These are phyloP conservation scores for Drosophila recens DNA, from an alignment of 2,888 invertebrate genomes.

Conservation along the genomic window DNA sequence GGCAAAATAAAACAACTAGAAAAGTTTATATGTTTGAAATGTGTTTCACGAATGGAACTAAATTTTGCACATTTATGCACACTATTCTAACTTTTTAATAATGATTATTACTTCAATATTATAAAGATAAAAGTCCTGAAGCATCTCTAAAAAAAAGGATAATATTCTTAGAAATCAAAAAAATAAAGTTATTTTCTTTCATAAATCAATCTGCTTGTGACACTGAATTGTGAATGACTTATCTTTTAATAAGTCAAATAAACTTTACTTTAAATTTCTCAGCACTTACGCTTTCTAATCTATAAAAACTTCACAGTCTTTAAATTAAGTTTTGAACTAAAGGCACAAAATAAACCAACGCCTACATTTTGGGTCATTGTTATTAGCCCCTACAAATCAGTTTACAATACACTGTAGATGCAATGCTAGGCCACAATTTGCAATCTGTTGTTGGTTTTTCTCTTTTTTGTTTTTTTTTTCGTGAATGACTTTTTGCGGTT, in stretches of 20 bases:
- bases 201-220: neutral
- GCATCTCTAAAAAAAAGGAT: too few relatives aligned
- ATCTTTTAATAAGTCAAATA: neutral
- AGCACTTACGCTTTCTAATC: conserved; percentile 11
- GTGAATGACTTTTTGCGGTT: conserved; percentile 47
- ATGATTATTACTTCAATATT: too few relatives aligned
- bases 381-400: conserved; percentile 16
- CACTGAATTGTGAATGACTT: neutral
- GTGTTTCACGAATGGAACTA: neutral
- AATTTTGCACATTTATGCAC: neutral
- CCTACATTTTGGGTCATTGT: conserved; percentile 5
- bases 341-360: conserved; percentile 6
- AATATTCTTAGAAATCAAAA: too few relatives aligned
- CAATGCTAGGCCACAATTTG: conserved; percentile 48
- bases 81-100: too few relatives aligned
- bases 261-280: neutral
- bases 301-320: neutral
- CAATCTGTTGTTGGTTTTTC: conserved; percentile 60
- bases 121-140: too few relatives aligned
- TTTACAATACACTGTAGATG: neutral
- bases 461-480: conserved; percentile 1
- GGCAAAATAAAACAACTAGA: neutral
- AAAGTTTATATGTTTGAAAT: neutral
- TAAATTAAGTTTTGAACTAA: neutral
- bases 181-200: neutral